Evolutionary conservation across 2,797 vertebrate genomes (phyloP).

Genomic region (Pangasius sanitwongsei): DNA sequence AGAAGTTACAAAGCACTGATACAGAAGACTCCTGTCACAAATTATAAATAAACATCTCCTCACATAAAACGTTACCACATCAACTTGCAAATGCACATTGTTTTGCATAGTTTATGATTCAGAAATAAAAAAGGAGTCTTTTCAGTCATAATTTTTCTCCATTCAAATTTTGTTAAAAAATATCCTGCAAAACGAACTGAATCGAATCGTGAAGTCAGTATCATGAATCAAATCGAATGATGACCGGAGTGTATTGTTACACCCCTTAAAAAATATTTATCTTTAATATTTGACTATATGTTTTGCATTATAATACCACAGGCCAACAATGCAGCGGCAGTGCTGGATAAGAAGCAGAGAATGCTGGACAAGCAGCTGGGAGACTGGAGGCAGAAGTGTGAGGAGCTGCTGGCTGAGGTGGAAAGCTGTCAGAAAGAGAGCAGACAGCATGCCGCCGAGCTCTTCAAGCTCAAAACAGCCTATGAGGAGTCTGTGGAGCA

Average conservation of each 20-base stretch:
- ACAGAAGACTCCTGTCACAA: neutral
- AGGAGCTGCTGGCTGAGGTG: slow-evolving; percentile 78
- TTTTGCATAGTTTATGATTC: neutral
- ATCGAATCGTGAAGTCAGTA: neutral
- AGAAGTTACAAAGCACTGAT: neutral
- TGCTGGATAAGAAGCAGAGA: slow-evolving; percentile 81
- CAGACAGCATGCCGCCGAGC: slow-evolving; percentile 73
- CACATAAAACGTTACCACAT: neutral
- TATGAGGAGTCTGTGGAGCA: slow-evolving; percentile 81
- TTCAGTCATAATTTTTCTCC: neutral
- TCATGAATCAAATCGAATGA: neutral
- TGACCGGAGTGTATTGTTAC: neutral
- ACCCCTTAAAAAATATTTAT: neutral
- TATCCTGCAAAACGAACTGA: neutral
- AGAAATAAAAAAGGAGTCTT: neutral
- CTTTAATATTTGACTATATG: neutral
- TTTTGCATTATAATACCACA: slow-evolving; percentile 46
- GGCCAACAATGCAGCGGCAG: slow-evolving; percentile 68
- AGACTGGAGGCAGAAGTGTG: slow-evolving; percentile 82
- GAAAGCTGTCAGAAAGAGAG: slow-evolving; percentile 83
- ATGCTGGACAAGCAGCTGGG: slow-evolving; percentile 80
- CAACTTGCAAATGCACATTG: neutral
- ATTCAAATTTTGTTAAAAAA: neutral
- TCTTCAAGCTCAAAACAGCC: slow-evolving; percentile 80
- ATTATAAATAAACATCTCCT: neutral